Evolutionary conservation across 2,113 vertebrate genomes (phyloP).

Genomic region (Aldabrachelys gigantea): DNA sequence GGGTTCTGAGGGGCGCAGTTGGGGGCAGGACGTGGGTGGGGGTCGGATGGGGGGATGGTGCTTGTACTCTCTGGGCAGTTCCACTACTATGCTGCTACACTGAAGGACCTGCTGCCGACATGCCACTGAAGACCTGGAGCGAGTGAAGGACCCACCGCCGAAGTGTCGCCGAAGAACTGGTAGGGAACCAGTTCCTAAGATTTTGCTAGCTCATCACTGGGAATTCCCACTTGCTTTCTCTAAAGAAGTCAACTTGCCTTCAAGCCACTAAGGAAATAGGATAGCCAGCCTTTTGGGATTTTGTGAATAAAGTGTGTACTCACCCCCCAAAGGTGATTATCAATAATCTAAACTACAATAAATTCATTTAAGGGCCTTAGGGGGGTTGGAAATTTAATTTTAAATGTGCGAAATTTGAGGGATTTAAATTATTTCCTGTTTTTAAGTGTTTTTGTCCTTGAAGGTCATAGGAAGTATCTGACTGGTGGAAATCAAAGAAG

Average conservation of each 20-base stretch:
- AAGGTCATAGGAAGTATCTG: neutral
- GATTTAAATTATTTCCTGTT: neutral
- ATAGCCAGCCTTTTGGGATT: neutral
- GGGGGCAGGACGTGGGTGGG: too few species aligned
- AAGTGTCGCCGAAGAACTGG: too few species aligned
- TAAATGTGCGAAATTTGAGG: rapidly evolving
- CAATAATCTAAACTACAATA: neutral
- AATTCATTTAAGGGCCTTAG: neutral
- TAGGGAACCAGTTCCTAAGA: too few species aligned
- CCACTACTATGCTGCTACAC: too few species aligned
- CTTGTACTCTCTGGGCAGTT: too few species aligned
- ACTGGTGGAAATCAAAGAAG: slow-evolving; percentile 13
- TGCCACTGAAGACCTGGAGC: too few species aligned
- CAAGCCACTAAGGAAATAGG: neutral
- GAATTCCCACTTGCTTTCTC: neutral
- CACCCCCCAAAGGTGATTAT: neutral
- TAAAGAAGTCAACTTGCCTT: neutral
- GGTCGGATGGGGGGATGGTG: too few species aligned
- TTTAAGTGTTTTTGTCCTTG: slow-evolving; percentile 23
- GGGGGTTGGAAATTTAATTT: neutral
- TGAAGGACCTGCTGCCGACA: too few species aligned
- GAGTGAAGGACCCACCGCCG: too few species aligned
- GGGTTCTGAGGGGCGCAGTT: too few species aligned
- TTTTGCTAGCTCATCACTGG: too few species aligned
- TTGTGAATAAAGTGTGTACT: neutral